phyloP scores from a whole-genome alignment of 2,797 vertebrate species.

The Syndactyla subalaris region DNA sequence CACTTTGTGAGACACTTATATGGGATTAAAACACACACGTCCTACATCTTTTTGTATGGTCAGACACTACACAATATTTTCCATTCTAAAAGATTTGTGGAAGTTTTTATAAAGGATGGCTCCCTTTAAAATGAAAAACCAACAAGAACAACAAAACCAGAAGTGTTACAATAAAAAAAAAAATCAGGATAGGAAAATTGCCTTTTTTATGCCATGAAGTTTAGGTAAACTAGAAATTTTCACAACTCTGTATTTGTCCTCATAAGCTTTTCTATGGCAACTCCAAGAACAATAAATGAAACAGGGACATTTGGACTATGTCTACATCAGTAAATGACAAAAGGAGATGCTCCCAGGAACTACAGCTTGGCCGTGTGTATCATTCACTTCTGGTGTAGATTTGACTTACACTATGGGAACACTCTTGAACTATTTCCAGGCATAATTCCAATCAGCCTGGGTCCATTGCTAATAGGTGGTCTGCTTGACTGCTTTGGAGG shows the following conservation, averaged over 20 bases:
- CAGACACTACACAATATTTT: neutral
- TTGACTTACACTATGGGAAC: neutral
- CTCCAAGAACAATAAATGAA: neutral
- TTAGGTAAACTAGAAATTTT: neutral
- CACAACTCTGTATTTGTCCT: neutral
- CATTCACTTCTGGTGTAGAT: neutral
- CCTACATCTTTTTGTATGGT: neutral
- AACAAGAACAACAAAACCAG: neutral
- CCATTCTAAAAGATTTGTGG: neutral
- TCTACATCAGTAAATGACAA: neutral
- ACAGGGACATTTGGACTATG: neutral
- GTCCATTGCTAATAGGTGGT: neutral
- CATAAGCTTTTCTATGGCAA: neutral
- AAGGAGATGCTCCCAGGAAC: neutral
- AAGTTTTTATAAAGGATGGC: neutral
- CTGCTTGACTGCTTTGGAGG: neutral
- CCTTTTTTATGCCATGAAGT: neutral
- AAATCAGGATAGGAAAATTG: neutral
- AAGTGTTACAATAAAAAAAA: neutral
- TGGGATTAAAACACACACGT: neutral
- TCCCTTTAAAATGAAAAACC: neutral
- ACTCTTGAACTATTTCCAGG: neutral
- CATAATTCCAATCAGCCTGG: neutral
- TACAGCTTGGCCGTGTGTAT: neutral
- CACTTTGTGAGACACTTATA: rapidly evolving